Evolutionary conservation across 2,113 vertebrate species (phyloP), one percentile per base, ranked within the genome.

Genomic region (Pogonocichla stellata): DNA sequence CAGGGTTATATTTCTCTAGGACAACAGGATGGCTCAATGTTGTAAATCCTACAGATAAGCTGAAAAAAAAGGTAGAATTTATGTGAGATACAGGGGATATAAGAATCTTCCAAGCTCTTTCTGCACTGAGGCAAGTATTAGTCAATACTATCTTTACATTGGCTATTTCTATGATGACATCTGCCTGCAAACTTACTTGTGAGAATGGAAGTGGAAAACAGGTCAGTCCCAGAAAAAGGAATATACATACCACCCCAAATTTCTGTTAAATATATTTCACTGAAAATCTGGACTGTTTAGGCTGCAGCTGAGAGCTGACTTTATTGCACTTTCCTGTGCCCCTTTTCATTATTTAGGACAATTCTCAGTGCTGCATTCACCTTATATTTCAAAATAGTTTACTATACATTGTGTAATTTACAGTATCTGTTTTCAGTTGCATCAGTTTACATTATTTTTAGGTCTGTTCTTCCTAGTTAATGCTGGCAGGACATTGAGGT

Each of bases 401-500:
- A 80, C 72, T 86, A 54, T 45, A 10, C 10, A 17, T 83, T 64
- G 48, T 0, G 0, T 53, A 88, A 96, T 83, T 64, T 90, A 88
- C 9, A 2, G n/a, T 77, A 58, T 93, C 43, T 0, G 0, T 51
- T 95, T 96, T 86, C 75, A 42, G 19, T 80, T 85, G 42, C 70
- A 62, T 56, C 1, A 2, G 28, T 90, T 94, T 61, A 80, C 75
- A 61, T 90, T 90, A 90, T 71, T 95, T 96, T 93, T 81, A 84
- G 40, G n/a, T 73, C 65, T 93, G 72, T 88, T 96, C 61, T 93
- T 96, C 72, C 40, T 86, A 71, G 75, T 95, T 80, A 71, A 33
- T 53, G 64, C 77, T 97, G 96, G 88, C 94, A 96, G 90, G 80
- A 97, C 92, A 84, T 81, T 0, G 19, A 86, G 86, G 75, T 81